Evolutionary conservation across 92 coral and sea anemone genomes (phyloP), one percentile per base, ranked within the genome.

Genomic region (Porites evermanni): DNA sequence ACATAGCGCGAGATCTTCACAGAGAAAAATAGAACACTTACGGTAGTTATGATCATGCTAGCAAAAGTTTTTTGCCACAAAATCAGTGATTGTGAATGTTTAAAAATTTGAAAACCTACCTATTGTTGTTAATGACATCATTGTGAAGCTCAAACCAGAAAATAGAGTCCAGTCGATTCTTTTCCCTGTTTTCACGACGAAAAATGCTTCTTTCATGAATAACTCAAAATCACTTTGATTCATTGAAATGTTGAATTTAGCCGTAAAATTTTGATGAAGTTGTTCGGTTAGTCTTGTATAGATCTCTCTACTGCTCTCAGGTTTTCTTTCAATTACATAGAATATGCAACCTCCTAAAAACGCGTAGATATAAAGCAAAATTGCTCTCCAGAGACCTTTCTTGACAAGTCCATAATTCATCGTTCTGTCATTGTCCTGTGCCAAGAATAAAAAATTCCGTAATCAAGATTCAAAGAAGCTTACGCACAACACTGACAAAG

Each of bases 291-390:
- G 85, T 56, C 85, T 53, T 53, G 76, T 23, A 65, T 19, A 61
- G 17, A 50, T 2, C 5, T 75, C 67, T 53, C 19, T 21, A 20
- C 54, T 64, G 67, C 29, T 64, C 60, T 85, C 88, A 17, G 81
- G 82, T 21, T 69, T 75, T 60, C 78, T 76, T 85, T 85, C 88
- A 53, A 85, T 72, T 8, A 20, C 26, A 23, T 67, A 74, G 26
- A 84, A 84, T 44, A 74, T 7, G 20, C 74, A 84, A 1, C 88
- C 73, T 16, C 88, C 88, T 16, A 84, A 32, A 64, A 70, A 72
- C 0, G 70, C 81, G 56, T 84, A 84, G 26, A 44, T 51, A 70
- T 63, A 77, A 4, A 72, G 69, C 11, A 84, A 29, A 38, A n/a
- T n/a, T 8, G 47, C 63, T 50, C 88, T 66, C 64, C 69, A 58